Percentiles rank a stretch among this genome's conserved stretches.
Evolutionary conservation across 2,797 vertebrate genomes (phyloP).

Genomic region (Spinus olivaceus): DNA sequence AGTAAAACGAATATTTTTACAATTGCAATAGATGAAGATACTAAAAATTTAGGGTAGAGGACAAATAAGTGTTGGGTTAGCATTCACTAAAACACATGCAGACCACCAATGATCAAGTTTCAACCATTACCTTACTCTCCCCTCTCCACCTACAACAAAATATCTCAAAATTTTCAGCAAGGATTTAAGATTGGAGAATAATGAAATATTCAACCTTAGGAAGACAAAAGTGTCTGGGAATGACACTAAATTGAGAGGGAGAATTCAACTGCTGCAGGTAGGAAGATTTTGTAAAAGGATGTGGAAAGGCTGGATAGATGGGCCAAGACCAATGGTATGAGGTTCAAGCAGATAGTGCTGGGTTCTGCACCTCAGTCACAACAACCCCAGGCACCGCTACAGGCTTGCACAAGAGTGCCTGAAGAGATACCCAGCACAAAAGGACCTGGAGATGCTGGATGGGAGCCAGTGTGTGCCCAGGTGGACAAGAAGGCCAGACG

Average conservation of each 20-base stretch:
- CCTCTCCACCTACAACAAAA: neutral
- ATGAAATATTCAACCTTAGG: neutral
- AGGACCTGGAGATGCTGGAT: neutral
- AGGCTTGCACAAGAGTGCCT: too few species aligned
- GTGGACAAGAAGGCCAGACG: neutral
- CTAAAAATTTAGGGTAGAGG: neutral
- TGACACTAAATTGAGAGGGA: neutral
- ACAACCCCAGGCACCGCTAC: accelerated
- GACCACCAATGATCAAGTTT: neutral
- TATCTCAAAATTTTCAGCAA: neutral
- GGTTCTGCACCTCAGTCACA: neutral
- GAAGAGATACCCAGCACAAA: neutral
- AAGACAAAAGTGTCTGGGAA: neutral
- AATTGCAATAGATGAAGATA: neutral
- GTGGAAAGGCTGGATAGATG: neutral
- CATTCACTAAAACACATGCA: neutral
- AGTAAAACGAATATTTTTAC: neutral
- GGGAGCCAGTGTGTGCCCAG: neutral
- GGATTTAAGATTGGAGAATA: neutral
- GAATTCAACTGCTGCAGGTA: neutral
- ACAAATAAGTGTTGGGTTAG: neutral
- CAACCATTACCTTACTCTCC: neutral
- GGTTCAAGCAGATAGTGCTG: too few species aligned
- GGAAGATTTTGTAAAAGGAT: neutral
- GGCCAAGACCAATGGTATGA: neutral